phyloP scores from a whole-genome alignment of 1,140 invertebrate genomes.

The Bathynomus jamesi region DNA sequence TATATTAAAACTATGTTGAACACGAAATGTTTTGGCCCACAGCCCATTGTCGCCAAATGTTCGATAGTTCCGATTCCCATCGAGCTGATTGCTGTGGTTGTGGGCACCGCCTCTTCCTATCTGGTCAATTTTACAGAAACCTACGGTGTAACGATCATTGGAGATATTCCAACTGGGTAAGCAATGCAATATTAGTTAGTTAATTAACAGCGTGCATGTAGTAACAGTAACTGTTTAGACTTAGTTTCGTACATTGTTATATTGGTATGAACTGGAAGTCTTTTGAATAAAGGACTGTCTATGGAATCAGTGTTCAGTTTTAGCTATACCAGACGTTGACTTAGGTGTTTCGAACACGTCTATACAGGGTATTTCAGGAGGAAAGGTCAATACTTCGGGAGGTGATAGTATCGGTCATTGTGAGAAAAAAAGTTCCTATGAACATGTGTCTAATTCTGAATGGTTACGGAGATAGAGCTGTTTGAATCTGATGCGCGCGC shows the following conservation, averaged over 20 bases:
- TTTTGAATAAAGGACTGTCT: not conserved
- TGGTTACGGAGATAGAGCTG: too few species aligned
- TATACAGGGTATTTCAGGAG: too few species aligned
- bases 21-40: too few species aligned
- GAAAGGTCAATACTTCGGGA: too few species aligned
- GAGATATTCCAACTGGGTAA: conserved; percentile 69
- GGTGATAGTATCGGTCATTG: too few species aligned
- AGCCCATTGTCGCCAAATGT: conserved; percentile 50
- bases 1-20: too few species aligned
- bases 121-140: conserved; percentile 50
- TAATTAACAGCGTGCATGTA: not conserved
- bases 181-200: conserved; percentile 22
- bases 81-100: conserved; percentile 72
- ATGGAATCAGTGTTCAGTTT: not conserved
- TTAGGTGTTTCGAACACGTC: not conserved
- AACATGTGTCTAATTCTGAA: too few species aligned
- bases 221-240: not conserved
- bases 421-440: too few species aligned
- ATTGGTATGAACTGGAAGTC: not conserved
- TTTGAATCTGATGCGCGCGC: too few species aligned
- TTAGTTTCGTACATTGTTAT: not conserved
- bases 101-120: conserved; percentile 64
- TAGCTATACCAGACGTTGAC: not conserved
- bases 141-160: conserved; percentile 60
- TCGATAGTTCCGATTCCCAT: conserved; percentile 70